These are phyloP conservation scores for Potorous gilbertii DNA, from an alignment of 2,797 vertebrate species.

Conservation along the genomic window DNA sequence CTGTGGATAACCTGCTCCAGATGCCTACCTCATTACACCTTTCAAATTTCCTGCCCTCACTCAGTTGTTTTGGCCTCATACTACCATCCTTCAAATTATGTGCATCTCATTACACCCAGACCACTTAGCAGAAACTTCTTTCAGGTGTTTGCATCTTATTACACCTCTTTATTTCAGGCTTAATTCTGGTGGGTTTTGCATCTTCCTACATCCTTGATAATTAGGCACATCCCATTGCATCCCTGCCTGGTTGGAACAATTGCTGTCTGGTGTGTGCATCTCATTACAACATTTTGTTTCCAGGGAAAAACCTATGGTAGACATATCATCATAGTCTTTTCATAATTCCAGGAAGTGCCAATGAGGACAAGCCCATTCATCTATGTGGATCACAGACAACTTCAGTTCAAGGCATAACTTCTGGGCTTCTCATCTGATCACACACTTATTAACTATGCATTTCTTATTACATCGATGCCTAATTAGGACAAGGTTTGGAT, in stretches of 20 bases:
- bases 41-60: background rate
- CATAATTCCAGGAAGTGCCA: conserved; percentile 56
- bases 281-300: conserved; percentile 41
- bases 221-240: conserved; percentile 66
- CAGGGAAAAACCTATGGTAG: conserved; percentile 37
- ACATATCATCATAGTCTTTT: conserved; percentile 44
- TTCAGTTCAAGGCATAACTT: conserved; percentile 19
- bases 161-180: conserved; percentile 57
- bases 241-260: conserved; percentile 23
- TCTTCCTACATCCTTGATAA: conserved; percentile 64
- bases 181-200: conserved; percentile 21
- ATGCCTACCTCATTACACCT: background rate
- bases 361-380: conserved; percentile 60
- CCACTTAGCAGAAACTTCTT: conserved; percentile 10
- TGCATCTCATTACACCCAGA: background rate
- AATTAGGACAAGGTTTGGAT: conserved; percentile 61
- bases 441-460: conserved; percentile 60
- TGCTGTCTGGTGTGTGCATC: background rate
- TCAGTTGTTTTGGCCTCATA: background rate
- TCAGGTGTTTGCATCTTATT: conserved; percentile 19
- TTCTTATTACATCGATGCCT: conserved; percentile 57
- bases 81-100: background rate
- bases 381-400: conserved; percentile 36
- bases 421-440: conserved; percentile 65
- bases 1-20: background rate